Evolutionary conservation across 30 jellyfish, hydroid and myxozoan genomes (phyloP), one percentile per base, ranked within the genome.

Genomic region (Hydractinia echinata): DNA sequence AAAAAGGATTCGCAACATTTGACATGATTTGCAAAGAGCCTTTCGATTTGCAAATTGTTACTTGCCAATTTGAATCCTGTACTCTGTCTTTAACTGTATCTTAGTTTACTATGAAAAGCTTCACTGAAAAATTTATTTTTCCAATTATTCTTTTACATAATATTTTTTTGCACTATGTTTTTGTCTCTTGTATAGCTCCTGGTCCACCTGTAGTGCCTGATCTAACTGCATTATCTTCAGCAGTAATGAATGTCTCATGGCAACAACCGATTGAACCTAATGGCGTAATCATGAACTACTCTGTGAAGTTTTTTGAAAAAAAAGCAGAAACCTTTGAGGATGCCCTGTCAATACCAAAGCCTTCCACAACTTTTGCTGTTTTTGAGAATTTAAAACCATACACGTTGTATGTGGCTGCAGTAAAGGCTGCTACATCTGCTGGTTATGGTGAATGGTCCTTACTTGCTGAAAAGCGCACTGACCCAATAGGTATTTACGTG

Each of bases 361-460:
- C 39, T 11, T 21, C 77, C 21, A 68, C 54, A 5, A 53, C 62
- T 14, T 52, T 7, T 7, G 74, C 60, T 19, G 13, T n/a, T 9
- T 56, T 86, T 67, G 60, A 13, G 4, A 82, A 76, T 13, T 79
- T 86, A 11, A 79, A 58, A 80, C 95, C 96, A 6, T 84, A 20
- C 67, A 84, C 89, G 14, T 66, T 21, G 9, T 91, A 91, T 80
- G 71, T 20, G 21, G 76, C 79, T 6, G 84, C 68, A 61, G 85
- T 91, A 67, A 85, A 84, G 52, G 97, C 97, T 10, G 48, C 61
- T 3, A 91, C 72, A 14, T 67, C 88, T 4, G 86, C 70, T 50
- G 88, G 83, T 14, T 90, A 90, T 2, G 96, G 97, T 4, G 87
- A 85, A 11, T 91, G 97, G 97, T 55, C 94, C 50, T 50, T 48